Evolutionary conservation across 30 jellyfish, hydroid and myxozoan genomes (phyloP), one percentile per base, ranked within the genome.

Genomic region (Aurelia sp.): DNA sequence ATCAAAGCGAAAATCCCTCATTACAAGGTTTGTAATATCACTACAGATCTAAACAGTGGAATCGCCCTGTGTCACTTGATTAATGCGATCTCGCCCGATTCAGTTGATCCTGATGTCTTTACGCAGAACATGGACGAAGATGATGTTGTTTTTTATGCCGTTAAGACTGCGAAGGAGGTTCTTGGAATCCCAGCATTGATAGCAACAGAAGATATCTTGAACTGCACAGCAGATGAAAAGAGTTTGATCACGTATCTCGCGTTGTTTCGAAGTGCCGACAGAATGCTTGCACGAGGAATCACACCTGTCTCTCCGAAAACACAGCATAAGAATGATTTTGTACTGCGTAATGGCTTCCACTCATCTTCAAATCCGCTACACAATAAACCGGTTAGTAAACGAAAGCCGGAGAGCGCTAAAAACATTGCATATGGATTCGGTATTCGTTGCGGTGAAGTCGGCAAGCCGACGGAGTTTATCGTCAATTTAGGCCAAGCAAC

Each of bases 341-440:
- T 13, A 11, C 33, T 59, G 7, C 33, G 33, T n/a, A 21, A 21
- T 59, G 33, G 69, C 3, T 21, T 59, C 13, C 13, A 59, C 38
- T 2, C 69, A 1, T n/a, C 24, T 18, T 18, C 24, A 18, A 18
- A 18, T 1, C 33, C n/a, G 63, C 73, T n/a, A 15, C 35, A 74
- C 16, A n/a, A 16, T 24, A 19, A 50, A 11, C 44, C 63, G 22
- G 71, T 78, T 20, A 74, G 64, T 30, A 70, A 55, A 13, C 82
- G 85, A 24, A 72, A 76, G 15, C 47, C 94, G 12, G 62, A 61
- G 35, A 30, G 24, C 8, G 80, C 16, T n/a, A 62, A 67, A 24
- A 67, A 80, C 66, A 65, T 94, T n/a, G 98, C 98, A 1, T 94
- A 88, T 74, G 98, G 98, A 8, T 90, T 97, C 48, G 98, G 98